These are phyloP conservation scores for Perccottus glenii DNA, from an alignment of 2,113 vertebrate species.

Conservation along the genomic window DNA sequence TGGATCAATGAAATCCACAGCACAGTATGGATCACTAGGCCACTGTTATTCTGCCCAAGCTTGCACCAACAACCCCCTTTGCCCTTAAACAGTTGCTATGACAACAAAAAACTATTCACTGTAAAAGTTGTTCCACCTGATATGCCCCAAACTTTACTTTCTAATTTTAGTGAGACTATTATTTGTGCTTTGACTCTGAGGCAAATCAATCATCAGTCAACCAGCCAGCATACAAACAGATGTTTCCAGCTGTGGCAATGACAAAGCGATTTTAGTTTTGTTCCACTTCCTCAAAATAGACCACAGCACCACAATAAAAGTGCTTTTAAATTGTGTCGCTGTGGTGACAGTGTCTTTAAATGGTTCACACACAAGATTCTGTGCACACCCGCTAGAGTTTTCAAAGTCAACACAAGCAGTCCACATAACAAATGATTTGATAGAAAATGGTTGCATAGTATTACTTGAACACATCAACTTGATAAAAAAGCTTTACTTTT, in stretches of 20 bases:
- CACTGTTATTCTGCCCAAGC: neutral
- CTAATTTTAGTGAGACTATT: slow-evolving; percentile 17
- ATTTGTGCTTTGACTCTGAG: slow-evolving; percentile 30
- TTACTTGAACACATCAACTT: neutral
- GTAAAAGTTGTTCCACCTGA: slow-evolving; percentile 30
- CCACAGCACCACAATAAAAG: slow-evolving; percentile 6
- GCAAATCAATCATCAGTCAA: slow-evolving; percentile 36
- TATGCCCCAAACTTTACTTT: slow-evolving; percentile 20
- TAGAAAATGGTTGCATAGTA: neutral
- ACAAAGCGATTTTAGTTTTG: slow-evolving; percentile 40
- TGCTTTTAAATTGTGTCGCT: slow-evolving; percentile 13
- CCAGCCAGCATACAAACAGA: slow-evolving; percentile 21
- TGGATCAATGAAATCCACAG: slow-evolving; percentile 1
- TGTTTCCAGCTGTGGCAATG: slow-evolving; percentile 33
- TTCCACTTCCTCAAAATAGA: slow-evolving; percentile 11
- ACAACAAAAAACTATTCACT: slow-evolving; percentile 16
- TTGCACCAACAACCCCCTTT: neutral
- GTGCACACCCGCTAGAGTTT: neutral
- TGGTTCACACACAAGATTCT: neutral
- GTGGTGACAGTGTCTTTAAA: slow-evolving; percentile 24
- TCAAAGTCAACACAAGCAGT: slow-evolving; percentile 3
- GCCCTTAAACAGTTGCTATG: slow-evolving; percentile 29
- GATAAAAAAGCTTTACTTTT: neutral
- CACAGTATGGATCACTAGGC: neutral
- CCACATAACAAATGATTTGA: slow-evolving; percentile 3